Evolutionary conservation across 2,797 vertebrate species (phyloP), one percentile per base, ranked within the genome.

Genomic region (Chrosomus eos): DNA sequence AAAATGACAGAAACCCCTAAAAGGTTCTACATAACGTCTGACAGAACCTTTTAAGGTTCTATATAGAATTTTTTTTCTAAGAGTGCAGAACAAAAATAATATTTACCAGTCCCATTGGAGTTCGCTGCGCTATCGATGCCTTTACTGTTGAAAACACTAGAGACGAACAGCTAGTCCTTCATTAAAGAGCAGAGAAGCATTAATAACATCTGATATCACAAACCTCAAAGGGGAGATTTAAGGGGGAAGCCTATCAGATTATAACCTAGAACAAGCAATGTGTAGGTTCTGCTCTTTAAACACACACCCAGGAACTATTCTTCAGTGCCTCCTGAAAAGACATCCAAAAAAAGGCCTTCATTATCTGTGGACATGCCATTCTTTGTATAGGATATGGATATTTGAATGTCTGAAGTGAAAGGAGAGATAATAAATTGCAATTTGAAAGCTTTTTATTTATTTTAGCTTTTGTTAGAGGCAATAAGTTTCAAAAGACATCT

Each of bases 51-150:
- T 16, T 31, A 31, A 16, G 60, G 26, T 28, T 16, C 13, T 31
- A 31, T 18, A 28, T 62, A 18, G 26, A 64, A 64, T 1, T 5
- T 1, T 18, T 3, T 28, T 64, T 64, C 14, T 18, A 31, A 64
- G 28, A 64, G 14, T 31, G 62, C 16, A 58, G 48, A 40, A 55
- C 16, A 28, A 16, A 48, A 40, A 28, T 28, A n/a, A 60, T 77
- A 33, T 88, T 70, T 88, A 91, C 90, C 90, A 88, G 82, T 73
- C 89, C 90, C 90, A 91, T 91, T 81, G 80, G 71, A 84, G 74
- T 43, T 45, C 4, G 33, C 19, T 75, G 21, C 7, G 13, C n/a
- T 0, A 51, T 71, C 7, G 75, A 36, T 45, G 45, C 16, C 76
- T 75, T 40, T 11, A 38, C 28, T 2, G 10, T 31, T 14, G 23